Evolutionary conservation across 2,113 vertebrate species (phyloP).

Genomic region (Poeciliopsis turrubarensis): DNA sequence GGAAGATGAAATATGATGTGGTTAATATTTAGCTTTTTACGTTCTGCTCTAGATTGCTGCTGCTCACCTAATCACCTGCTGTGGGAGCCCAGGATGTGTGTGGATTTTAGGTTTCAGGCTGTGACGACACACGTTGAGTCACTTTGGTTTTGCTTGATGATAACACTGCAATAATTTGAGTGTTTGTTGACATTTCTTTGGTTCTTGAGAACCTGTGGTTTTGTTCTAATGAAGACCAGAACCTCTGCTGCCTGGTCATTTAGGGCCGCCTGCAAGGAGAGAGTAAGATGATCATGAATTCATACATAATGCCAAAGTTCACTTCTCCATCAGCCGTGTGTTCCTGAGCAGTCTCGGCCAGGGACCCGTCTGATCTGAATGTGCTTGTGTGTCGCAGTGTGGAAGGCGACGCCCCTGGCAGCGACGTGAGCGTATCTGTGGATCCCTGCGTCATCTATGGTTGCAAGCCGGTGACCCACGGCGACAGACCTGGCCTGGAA

Average conservation of each 20-base stretch:
- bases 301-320: slow-evolving; percentile 54
- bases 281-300: slow-evolving; percentile 33
- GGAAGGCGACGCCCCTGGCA: slow-evolving; percentile 90
- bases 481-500: slow-evolving; percentile 83
- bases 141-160: background rate
- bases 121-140: background rate
- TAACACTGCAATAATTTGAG: slow-evolving; percentile 2
- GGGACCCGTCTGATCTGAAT: slow-evolving; percentile 29
- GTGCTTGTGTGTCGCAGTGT: slow-evolving; percentile 80
- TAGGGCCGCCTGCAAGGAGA: background rate
- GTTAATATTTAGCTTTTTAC: background rate
- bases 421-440: slow-evolving; percentile 86
- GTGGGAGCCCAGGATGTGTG: background rate
- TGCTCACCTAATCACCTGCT: background rate
- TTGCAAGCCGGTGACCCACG: slow-evolving; percentile 85
- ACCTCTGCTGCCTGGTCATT: no score
- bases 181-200: slow-evolving; percentile 6
- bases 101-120: background rate
- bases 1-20: background rate
- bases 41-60: background rate
- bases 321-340: slow-evolving; percentile 45
- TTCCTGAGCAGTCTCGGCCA: slow-evolving; percentile 4
- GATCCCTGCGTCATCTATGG: slow-evolving; percentile 83
- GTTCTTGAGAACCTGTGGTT: slow-evolving; percentile 7
- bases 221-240: background rate